A percentile compares a stretch with the other conserved stretches of the same genome.
phyloP scores from a whole-genome alignment of 2,888 invertebrate species.

The Cremastinae sp. region DNA sequence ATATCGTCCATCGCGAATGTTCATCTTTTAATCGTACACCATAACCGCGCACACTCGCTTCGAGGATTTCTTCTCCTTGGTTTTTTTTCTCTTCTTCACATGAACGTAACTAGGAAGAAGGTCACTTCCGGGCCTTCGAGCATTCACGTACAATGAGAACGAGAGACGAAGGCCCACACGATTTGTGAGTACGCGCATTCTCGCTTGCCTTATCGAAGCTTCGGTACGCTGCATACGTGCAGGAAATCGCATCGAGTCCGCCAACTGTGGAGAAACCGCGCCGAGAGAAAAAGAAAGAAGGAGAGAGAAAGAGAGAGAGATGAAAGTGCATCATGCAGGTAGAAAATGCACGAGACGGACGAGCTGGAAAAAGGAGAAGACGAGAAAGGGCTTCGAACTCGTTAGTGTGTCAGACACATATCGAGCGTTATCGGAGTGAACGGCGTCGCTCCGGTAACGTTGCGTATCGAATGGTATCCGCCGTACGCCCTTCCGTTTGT shows the following conservation, averaged over 20 bases:
- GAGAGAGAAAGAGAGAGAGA: conserved; percentile 29
- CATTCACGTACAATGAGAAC: conserved; percentile 19
- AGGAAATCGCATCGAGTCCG: conserved; percentile 41
- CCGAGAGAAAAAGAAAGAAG: conserved; percentile 26
- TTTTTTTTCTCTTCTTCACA: conserved; percentile 27
- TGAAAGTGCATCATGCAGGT: conserved; percentile 12
- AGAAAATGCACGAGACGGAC: conserved; percentile 21
- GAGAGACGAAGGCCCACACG: conserved; percentile 43
- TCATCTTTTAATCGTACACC: conserved; percentile 53
- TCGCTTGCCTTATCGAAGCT: conserved; percentile 51
- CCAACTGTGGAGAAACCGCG: conserved; percentile 29
- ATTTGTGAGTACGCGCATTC: conserved; percentile 49
- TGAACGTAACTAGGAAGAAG: conserved; percentile 48
- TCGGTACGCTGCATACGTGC: conserved; percentile 11
- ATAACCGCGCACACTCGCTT: not conserved
- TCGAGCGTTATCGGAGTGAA: conserved; percentile 15
- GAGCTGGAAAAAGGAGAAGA: conserved; percentile 5
- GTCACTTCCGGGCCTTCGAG: conserved; percentile 56
- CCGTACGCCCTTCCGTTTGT: conserved; percentile 18
- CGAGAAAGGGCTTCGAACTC: conserved; percentile 47
- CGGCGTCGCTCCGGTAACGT: conserved; percentile 15
- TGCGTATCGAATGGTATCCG: not conserved
- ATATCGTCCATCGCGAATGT: conserved; percentile 53
- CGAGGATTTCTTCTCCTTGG: conserved; percentile 19
- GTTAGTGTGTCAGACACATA: conserved; percentile 42